Conservation (phyloP, 2,888 invertebrate genomes). For the Chloromyia formosa region DNA sequence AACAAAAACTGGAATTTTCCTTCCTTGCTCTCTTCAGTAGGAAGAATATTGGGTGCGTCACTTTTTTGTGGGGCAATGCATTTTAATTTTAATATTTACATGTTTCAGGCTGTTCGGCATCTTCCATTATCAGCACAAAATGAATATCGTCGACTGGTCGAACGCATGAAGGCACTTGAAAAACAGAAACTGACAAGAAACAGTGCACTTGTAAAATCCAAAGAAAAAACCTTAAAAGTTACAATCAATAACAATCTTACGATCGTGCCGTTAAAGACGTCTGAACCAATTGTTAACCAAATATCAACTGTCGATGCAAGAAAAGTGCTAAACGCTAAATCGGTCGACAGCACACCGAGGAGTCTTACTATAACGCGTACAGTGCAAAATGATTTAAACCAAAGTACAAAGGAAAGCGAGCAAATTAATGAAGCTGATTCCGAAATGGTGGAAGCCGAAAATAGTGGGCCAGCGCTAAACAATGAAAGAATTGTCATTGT, state of each 20-base stretch:
- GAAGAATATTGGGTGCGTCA: too few species aligned
- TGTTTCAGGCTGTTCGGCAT: slow-evolving; percentile 60
- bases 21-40: too few species aligned
- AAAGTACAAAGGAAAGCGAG: too few species aligned
- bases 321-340: neutral
- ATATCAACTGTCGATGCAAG: neutral
- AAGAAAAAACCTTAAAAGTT: slow-evolving; percentile 40
- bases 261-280: neutral
- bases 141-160: slow-evolving; percentile 60
- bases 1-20: too few species aligned
- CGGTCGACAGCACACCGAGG: neutral
- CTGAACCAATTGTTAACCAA: neutral
- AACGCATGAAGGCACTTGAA: slow-evolving; percentile 62
- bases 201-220: slow-evolving; percentile 10
- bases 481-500: too few species aligned
- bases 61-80: too few species aligned
- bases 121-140: slow-evolving; percentile 61
- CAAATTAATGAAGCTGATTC: too few species aligned
- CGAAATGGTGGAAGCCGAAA: too few species aligned
- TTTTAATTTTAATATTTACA: too few species aligned
- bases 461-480: too few species aligned
- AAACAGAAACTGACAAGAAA: slow-evolving; percentile 54
- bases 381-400: neutral
- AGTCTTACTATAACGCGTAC: neutral
- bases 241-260: slow-evolving; percentile 24